These are phyloP conservation scores for Crotalus tigris DNA, from an alignment of 2,113 vertebrate genomes.

Conservation along the genomic window DNA sequence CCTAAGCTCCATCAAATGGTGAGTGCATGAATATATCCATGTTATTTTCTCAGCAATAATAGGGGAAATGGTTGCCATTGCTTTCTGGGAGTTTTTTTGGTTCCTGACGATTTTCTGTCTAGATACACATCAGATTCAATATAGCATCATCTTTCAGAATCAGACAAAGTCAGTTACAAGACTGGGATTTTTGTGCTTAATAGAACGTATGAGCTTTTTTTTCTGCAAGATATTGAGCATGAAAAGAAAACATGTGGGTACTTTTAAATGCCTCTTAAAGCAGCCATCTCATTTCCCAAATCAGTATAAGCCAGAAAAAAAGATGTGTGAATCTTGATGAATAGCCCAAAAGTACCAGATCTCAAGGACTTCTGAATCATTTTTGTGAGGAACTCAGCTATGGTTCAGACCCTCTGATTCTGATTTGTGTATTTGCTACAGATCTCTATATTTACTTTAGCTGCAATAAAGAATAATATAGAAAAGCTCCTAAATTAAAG, in stretches of 20 bases:
- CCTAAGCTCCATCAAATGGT: not conserved
- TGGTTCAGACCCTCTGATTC: not conserved
- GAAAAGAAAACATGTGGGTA: not conserved
- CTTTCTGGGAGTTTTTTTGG: not conserved
- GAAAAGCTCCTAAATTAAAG: not conserved
- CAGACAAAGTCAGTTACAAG: not conserved
- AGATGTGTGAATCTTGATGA: not conserved
- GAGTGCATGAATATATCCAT: not conserved
- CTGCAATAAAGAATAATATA: not conserved
- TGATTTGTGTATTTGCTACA: not conserved
- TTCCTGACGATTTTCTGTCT: not conserved
- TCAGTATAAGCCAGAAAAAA: not conserved
- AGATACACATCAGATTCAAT: not conserved
- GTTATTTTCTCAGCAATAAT: not conserved
- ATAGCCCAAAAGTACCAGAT: not conserved
- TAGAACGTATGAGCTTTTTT: not conserved
- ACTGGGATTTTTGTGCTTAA: not conserved
- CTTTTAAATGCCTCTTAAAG: not conserved
- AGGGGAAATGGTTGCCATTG: not conserved
- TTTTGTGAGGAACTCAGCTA: not conserved
- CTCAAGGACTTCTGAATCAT: not conserved
- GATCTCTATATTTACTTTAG: not conserved
- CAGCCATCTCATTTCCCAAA: not conserved
- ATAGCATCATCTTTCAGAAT: not conserved
- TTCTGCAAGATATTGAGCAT: not conserved